Conservation (phyloP, 2,888 invertebrate genomes). For the Rhagonycha lutea region DNA sequence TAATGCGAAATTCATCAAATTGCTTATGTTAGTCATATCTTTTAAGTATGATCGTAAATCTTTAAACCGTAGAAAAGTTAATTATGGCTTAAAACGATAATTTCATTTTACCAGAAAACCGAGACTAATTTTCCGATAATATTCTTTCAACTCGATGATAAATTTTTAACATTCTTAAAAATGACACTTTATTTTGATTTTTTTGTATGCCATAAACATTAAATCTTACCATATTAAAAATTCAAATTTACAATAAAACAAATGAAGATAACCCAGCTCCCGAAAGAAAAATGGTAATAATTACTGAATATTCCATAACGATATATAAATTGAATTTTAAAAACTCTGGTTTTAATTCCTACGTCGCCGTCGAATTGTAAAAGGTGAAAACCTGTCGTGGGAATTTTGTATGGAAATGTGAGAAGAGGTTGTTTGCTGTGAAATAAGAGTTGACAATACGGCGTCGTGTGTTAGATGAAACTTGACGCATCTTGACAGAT, state of each 20-base stretch:
- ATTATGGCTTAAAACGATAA: slow-evolving; percentile 37
- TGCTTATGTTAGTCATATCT: slow-evolving; percentile 1
- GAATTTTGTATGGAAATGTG: slow-evolving; percentile 27
- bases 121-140: slow-evolving; percentile 37
- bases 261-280: not conserved
- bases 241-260: not conserved
- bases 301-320: not conserved
- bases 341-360: not conserved
- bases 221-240: not conserved
- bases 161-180: slow-evolving; percentile 32
- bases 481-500: slow-evolving; percentile 41
- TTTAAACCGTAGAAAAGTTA: slow-evolving; percentile 32
- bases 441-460: slow-evolving; percentile 42
- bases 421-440: slow-evolving; percentile 31
- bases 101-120: slow-evolving; percentile 33
- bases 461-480: slow-evolving; percentile 37
- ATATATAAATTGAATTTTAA: not conserved
- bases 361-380: not conserved
- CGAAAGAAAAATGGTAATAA: not conserved
- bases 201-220: slow-evolving; percentile 20
- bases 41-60: slow-evolving; percentile 31
- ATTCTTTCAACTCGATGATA: slow-evolving; percentile 35
- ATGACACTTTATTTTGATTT: slow-evolving; percentile 27
- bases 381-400: slow-evolving; percentile 3
- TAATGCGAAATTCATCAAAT: slow-evolving; percentile 1